Evolutionary conservation across 2,888 invertebrate species (phyloP).

Genomic region (Apocheima hispidaria): DNA sequence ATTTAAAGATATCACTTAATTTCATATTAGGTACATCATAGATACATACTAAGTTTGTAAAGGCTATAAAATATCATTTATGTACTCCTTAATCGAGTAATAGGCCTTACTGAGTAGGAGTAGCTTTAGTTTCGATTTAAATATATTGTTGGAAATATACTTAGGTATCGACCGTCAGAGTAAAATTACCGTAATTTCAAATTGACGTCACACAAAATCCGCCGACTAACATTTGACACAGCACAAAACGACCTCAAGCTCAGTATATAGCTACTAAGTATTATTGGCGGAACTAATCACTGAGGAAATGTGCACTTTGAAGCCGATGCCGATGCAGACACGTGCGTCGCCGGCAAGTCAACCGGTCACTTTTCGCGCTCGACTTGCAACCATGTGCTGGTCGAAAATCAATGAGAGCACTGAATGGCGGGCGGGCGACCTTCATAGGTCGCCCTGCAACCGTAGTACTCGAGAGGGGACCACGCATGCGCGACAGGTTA

Average conservation of each 20-base stretch:
- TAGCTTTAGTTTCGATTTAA: too few species aligned
- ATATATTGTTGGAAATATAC: too few species aligned
- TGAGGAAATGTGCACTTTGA: constrained; percentile 48
- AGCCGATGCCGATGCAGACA: constrained; percentile 47
- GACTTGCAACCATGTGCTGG: constrained; percentile 64
- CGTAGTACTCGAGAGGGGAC: constrained; percentile 74
- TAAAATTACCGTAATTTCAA: constrained; percentile 8
- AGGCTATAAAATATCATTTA: too few species aligned
- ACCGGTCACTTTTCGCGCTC: constrained; percentile 64
- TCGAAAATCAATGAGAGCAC: constrained; percentile 80
- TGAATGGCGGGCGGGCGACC: constrained; percentile 81
- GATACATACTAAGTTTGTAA: too few species aligned
- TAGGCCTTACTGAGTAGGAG: too few species aligned
- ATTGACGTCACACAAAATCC: background rate
- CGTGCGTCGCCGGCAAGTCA: constrained; percentile 56
- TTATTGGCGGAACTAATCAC: constrained; percentile 6
- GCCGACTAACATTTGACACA: background rate
- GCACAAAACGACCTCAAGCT: background rate
- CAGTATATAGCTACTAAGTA: background rate
- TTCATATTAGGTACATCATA: too few species aligned
- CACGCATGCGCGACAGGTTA: constrained; percentile 70
- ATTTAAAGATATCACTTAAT: too few species aligned
- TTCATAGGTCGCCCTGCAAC: constrained; percentile 75
- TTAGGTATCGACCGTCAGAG: background rate
- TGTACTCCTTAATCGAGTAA: too few species aligned